Conservation (phyloP, 1,140 invertebrate genomes). For the Euura saliciscinereae region DNA sequence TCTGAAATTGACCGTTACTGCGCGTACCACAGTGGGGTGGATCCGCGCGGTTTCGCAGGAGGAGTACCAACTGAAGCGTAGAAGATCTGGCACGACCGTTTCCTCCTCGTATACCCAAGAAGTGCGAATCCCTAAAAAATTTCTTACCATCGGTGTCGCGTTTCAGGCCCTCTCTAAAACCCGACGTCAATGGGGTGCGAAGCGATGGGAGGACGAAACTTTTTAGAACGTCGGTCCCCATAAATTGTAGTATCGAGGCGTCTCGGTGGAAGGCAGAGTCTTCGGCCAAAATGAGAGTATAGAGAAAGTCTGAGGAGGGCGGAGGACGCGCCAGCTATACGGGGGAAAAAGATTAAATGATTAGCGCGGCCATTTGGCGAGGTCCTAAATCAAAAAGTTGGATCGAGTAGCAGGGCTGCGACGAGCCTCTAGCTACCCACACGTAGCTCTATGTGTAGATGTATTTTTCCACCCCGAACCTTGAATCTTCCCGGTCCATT, state of each 20-base stretch:
- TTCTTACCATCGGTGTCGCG: neutral
- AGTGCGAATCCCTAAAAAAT: neutral
- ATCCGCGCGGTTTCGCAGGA: neutral
- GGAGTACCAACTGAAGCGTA: neutral
- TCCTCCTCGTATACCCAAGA: neutral
- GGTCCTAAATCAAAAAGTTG: constrained; percentile 32
- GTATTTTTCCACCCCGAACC: neutral
- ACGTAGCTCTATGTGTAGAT: neutral
- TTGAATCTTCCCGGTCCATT: neutral
- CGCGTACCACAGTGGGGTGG: too few relatives aligned
- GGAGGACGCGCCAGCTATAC: constrained; percentile 34
- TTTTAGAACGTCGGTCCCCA: constrained; percentile 21
- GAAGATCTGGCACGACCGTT: too few relatives aligned
- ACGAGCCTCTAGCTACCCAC: constrained; percentile 1
- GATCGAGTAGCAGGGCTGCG: constrained; percentile 3
- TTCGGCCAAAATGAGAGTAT: neutral
- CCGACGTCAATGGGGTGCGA: constrained; percentile 3
- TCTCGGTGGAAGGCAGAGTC: neutral
- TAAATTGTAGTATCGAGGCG: constrained; percentile 37
- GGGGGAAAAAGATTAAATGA: constrained; percentile 38
- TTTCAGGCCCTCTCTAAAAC: neutral
- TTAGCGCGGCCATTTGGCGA: constrained; percentile 31
- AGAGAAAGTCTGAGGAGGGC: neutral
- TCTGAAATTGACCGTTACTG: neutral
- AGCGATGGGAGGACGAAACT: constrained; percentile 22